Conservation (phyloP, 2,888 invertebrate genomes). For the Bugulina stolonifera region DNA sequence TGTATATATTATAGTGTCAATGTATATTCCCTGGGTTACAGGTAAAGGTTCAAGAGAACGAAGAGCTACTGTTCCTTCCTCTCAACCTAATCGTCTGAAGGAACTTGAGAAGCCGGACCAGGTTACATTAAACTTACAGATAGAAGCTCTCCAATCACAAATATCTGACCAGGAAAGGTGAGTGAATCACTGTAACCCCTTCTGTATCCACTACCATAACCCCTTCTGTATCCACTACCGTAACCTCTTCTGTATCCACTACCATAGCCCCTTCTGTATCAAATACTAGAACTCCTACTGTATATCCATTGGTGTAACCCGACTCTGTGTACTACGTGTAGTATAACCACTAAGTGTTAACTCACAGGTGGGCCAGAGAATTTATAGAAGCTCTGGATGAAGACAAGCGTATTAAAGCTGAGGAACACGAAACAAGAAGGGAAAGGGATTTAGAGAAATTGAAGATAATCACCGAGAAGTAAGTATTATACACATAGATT, state of each 20-base stretch:
- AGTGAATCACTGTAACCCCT: no score
- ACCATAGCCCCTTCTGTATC: no score
- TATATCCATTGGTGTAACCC: no score
- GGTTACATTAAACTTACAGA: conserved; percentile 40
- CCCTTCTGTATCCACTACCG: no score
- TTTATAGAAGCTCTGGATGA: conserved; percentile 50
- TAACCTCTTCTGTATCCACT: no score
- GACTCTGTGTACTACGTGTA: no score
- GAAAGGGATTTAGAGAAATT: conserved; percentile 51
- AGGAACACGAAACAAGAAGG: conserved; percentile 49
- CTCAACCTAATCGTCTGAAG: neutral
- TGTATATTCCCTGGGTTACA: neutral
- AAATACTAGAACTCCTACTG: no score
- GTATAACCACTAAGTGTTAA: no score
- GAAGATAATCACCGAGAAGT: conserved; percentile 50
- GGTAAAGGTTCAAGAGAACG: neutral
- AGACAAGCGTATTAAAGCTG: conserved; percentile 49
- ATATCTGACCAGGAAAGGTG: conserved; percentile 51
- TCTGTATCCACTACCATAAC: no score
- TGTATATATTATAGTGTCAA: neutral
- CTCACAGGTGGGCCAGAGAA: conserved; percentile 41
- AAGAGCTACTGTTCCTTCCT: neutral
- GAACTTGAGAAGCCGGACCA: conserved; percentile 8
- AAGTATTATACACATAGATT: conserved; percentile 28
- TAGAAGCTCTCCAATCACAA: conserved; percentile 49